Evolutionary conservation across 1,140 invertebrate species (phyloP).

Genomic region (Drosophila tsacasi): DNA sequence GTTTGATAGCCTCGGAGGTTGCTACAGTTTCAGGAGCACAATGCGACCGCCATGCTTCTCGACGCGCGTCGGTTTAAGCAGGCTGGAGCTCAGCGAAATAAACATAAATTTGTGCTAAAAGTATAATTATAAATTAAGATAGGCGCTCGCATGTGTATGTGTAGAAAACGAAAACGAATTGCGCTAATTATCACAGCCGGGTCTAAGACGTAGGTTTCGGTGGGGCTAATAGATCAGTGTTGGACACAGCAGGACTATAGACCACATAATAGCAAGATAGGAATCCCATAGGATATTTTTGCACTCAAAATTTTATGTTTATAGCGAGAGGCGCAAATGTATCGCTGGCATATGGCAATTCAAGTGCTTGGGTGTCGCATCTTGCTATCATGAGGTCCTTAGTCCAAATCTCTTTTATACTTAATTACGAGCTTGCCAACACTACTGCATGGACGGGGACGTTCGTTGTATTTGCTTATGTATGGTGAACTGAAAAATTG

Average conservation of each 20-base stretch:
- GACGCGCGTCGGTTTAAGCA: constrained; percentile 1
- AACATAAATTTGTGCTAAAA: constrained; percentile 61
- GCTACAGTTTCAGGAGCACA: constrained; percentile 52
- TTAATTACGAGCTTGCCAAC: constrained; percentile 1
- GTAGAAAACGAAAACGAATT: constrained; percentile 67
- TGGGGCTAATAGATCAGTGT: constrained; percentile 46
- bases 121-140: constrained; percentile 44
- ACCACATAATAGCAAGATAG: background rate
- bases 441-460: constrained; percentile 21
- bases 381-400: background rate
- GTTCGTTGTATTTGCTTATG: constrained; percentile 25
- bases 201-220: constrained; percentile 77
- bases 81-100: constrained; percentile 45
- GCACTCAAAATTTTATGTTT: background rate
- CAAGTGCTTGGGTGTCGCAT: background rate
- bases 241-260: background rate
- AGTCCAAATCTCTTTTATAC: background rate
- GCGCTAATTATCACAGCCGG: constrained; percentile 83
- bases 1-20: constrained; percentile 66
- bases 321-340: background rate
- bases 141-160: constrained; percentile 39
- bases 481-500: constrained; percentile 37
- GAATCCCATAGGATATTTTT: background rate
- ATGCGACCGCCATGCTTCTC: constrained; percentile 12
- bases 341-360: background rate